These are phyloP conservation scores for Melieria picta DNA, from an alignment of 2,888 invertebrate species.

Conservation along the genomic window DNA sequence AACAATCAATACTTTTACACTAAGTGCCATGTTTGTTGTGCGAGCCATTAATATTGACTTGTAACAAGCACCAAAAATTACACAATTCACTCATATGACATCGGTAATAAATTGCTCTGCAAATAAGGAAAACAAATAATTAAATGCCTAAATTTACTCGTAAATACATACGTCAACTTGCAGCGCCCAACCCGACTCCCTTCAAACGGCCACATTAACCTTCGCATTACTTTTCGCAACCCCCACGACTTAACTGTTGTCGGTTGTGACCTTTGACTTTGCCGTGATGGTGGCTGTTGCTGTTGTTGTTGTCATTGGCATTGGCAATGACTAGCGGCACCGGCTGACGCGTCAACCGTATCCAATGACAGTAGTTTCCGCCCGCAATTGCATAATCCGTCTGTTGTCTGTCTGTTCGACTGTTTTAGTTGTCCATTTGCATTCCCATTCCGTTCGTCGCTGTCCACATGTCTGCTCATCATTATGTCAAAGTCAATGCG, in stretches of 20 bases:
- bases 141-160: too few relatives aligned
- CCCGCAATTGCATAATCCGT: conserved; percentile 26
- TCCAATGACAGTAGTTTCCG: conserved; percentile 32
- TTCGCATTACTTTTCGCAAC: too few relatives aligned
- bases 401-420: background rate
- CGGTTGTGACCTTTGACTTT: conserved; percentile 23
- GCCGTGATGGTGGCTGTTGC: conserved; percentile 5
- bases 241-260: too few relatives aligned
- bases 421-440: background rate
- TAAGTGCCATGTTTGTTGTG: background rate
- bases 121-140: too few relatives aligned
- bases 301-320: conserved; percentile 18
- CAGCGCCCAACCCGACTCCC: too few relatives aligned
- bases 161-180: too few relatives aligned
- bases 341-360: conserved; percentile 31
- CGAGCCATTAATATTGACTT: background rate
- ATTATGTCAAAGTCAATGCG: conserved; percentile 25
- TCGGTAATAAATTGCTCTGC: too few relatives aligned
- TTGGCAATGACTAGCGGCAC: conserved; percentile 12
- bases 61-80: background rate
- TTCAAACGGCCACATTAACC: too few relatives aligned
- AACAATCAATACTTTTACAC: background rate
- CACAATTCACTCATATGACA: too few relatives aligned
- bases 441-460: background rate
- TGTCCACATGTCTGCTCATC: too few relatives aligned